Percentiles rank a stretch among this genome's conserved stretches.
Evolutionary conservation across 1,140 invertebrate species (phyloP).

Genomic region (Copidosoma floridanum): DNA sequence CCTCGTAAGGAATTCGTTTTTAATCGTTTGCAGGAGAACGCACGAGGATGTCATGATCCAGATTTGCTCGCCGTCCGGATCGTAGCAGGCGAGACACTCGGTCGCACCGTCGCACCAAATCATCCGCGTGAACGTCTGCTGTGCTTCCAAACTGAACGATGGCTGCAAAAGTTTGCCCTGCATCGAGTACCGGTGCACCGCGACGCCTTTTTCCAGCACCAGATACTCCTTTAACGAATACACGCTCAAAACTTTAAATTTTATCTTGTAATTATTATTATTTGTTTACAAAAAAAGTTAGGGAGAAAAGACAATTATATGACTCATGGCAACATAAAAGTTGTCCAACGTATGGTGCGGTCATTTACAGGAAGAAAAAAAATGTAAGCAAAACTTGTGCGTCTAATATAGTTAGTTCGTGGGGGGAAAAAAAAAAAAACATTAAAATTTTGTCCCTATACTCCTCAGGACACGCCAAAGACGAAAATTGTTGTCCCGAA

Average conservation of each 20-base stretch:
- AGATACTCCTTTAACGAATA: constrained; percentile 5
- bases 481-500: too few relatives aligned
- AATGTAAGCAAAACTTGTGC: too few relatives aligned
- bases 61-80: not conserved
- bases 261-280: too few relatives aligned
- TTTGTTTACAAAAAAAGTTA: too few relatives aligned
- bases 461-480: too few relatives aligned
- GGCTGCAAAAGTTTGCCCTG: constrained; percentile 6
- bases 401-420: too few relatives aligned
- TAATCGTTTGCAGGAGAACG: not conserved
- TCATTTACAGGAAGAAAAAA: too few relatives aligned
- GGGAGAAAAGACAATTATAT: too few relatives aligned
- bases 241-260: not conserved
- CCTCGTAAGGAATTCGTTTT: not conserved
- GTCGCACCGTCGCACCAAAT: not conserved
- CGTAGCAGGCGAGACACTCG: not conserved
- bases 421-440: too few relatives aligned
- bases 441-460: too few relatives aligned
- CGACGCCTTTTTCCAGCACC: not conserved
- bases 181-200: not conserved
- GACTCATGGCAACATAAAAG: too few relatives aligned
- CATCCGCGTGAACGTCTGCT: not conserved
- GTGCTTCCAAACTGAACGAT: not conserved
- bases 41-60: not conserved
- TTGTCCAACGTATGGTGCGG: too few relatives aligned